A percentile compares a stretch with the other conserved stretches of the same genome.
Evolutionary conservation across 2,797 vertebrate genomes (phyloP).

Genomic region (Onychomys leucogaster): DNA sequence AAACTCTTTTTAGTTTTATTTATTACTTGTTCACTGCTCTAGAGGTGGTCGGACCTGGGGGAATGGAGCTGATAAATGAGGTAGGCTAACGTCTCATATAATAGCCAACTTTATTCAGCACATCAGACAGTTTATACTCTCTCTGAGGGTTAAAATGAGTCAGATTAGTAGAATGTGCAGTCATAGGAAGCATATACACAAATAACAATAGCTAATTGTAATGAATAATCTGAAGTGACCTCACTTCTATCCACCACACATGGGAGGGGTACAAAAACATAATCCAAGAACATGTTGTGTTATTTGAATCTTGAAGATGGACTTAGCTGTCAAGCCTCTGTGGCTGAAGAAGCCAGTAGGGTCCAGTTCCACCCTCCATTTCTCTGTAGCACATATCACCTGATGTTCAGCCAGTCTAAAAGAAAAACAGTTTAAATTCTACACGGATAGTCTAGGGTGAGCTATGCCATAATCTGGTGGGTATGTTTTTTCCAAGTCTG

Average conservation of each 20-base stretch:
- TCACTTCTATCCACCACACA: neutral
- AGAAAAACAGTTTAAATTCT: neutral
- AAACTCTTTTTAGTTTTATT: constrained; percentile 22
- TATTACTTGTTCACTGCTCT: neutral
- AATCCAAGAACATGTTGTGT: neutral
- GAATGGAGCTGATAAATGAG: neutral
- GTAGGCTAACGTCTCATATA: neutral
- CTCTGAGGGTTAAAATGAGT: neutral
- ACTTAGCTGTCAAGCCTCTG: neutral
- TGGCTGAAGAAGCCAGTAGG: neutral
- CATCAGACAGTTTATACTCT: neutral
- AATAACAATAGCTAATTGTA: neutral
- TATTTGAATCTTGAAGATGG: neutral
- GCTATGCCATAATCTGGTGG: neutral
- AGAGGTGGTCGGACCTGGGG: neutral
- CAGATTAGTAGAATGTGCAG: neutral
- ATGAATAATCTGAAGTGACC: neutral
- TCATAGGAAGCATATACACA: neutral
- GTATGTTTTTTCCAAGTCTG: neutral
- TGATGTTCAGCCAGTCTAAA: neutral
- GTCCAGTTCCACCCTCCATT: neutral
- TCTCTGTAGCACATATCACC: neutral
- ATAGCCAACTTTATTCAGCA: neutral
- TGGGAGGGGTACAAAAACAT: neutral
- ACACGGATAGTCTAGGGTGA: neutral